phyloP scores from a whole-genome alignment of 2,797 vertebrate genomes.

The Tympanoctomys barrerae region DNA sequence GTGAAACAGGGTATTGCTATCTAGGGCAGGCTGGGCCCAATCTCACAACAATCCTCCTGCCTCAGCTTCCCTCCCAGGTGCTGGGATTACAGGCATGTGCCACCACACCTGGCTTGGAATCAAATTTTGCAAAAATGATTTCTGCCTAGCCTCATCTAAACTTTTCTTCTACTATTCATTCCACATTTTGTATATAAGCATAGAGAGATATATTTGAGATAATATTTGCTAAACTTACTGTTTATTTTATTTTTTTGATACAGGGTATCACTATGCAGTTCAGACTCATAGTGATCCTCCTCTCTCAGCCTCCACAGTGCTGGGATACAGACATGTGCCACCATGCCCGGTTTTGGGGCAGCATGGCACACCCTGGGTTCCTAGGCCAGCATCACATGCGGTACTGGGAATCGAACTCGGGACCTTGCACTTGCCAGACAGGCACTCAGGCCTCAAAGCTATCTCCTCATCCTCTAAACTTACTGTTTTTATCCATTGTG shows the following conservation, averaged over 20 bases:
- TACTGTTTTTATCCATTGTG: constrained; percentile 29
- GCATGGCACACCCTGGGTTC: too few relatives aligned
- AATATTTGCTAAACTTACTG: not conserved
- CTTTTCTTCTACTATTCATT: not conserved
- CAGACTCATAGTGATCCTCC: too few relatives aligned
- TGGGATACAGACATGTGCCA: too few relatives aligned
- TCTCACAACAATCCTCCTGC: not conserved
- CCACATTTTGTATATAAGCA: constrained; percentile 13
- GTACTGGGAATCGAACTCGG: too few relatives aligned
- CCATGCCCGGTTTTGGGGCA: too few relatives aligned
- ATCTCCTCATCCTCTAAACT: not conserved
- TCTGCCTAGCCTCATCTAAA: constrained; percentile 35
- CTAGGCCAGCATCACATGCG: too few relatives aligned
- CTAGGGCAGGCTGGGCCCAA: not conserved
- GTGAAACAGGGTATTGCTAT: not conserved
- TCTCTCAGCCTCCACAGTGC: too few relatives aligned
- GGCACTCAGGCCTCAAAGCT: too few relatives aligned
- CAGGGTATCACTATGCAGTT: too few relatives aligned
- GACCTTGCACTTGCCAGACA: too few relatives aligned
- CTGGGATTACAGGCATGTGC: not conserved
- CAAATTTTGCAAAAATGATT: constrained; percentile 40
- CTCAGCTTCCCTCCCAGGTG: not conserved
- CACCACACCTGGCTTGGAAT: not conserved
- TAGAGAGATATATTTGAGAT: constrained; percentile 35
- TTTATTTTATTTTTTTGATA: not conserved